Conservation (phyloP, 2,797 vertebrate species). For the Momotus momota region DNA sequence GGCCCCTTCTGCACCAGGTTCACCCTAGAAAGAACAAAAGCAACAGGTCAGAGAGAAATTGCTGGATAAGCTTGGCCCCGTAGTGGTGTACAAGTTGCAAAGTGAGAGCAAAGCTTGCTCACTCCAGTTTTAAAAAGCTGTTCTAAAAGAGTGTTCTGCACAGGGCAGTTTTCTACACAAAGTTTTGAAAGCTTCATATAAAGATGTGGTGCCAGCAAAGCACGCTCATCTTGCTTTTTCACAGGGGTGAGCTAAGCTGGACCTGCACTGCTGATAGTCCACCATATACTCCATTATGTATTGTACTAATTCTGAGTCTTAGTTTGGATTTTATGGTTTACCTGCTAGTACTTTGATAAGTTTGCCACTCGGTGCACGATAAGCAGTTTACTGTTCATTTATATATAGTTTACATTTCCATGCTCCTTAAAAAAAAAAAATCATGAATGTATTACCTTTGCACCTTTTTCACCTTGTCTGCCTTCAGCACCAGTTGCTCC, state of each 20-base stretch:
- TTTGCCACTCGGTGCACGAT: background rate
- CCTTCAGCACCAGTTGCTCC: slow-evolving; percentile 92
- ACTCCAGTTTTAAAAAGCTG: background rate
- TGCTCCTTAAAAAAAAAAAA: background rate
- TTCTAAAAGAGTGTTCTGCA: background rate
- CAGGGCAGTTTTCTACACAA: background rate
- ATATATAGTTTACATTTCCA: background rate
- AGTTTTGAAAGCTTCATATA: background rate
- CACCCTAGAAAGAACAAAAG: slow-evolving; percentile 83
- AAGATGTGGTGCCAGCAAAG: background rate
- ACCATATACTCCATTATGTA: background rate
- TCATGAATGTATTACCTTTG: slow-evolving; percentile 85
- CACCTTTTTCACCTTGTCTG: slow-evolving; percentile 97
- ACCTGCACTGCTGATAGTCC: background rate
- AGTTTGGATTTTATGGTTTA: background rate
- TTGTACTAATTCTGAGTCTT: background rate
- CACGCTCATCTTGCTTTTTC: background rate
- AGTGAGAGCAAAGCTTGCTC: background rate
- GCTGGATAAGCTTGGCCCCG: background rate
- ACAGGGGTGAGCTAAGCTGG: background rate
- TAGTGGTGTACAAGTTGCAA: background rate
- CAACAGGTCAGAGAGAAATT: background rate
- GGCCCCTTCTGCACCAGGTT: slow-evolving; percentile 91
- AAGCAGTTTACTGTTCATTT: background rate
- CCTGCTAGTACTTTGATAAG: background rate